Base-by-base conservation (phyloP, 2,797 vertebrate species). In the Netta rufina region DNA sequence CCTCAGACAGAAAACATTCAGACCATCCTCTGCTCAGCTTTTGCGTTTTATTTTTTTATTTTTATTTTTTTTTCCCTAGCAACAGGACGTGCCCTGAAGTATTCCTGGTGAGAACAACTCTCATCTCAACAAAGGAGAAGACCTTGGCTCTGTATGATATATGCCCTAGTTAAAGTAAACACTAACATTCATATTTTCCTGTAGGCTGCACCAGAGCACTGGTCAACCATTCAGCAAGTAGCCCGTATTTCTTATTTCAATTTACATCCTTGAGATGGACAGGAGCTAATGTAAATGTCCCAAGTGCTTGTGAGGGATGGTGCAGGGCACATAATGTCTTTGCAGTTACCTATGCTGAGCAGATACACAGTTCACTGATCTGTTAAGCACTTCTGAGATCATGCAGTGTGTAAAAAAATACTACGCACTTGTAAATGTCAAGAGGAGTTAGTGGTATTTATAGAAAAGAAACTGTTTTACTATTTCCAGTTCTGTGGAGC, bases 381-480 rank as follows among this genome's bases (percentile, higher is more conserved):
- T 93, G 82, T 83, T 94, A 93, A 93, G 90, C 87, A 70, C 80
- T 96, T 94, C n/a, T 73, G 90, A 94, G 90, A 96, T 93, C 93
- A 71, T 90, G 88, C 72, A 86, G 58, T 56, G 67, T 91, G 71
- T 93, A 93, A 94, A 96, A 95, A 96, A 95, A 96, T 95, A 94
- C 95, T 95, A 67, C 54, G 58, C 66, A 88, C 97, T 96, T 98
- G 97, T 97, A 98, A 98, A 98, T 95, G 97, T 98, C 98, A 97
- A 84, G 95, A 96, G 97, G 95, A 98, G 96, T 98, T 97, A 97
- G 84, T 97, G 93, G 94, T 96, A 97, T 98, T 97, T 97, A 96
- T 96, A 94, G 95, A 97, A 97, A 97, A 97, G 86, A 81, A 97
- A 97, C 96, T 76, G 86, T 75, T 97, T 96, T 96, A 95, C 97